Percentiles rank a stretch among this genome's conserved stretches.
Conservation (phyloP, 2,888 invertebrate species). For the Polyommatus iphigenia region DNA sequence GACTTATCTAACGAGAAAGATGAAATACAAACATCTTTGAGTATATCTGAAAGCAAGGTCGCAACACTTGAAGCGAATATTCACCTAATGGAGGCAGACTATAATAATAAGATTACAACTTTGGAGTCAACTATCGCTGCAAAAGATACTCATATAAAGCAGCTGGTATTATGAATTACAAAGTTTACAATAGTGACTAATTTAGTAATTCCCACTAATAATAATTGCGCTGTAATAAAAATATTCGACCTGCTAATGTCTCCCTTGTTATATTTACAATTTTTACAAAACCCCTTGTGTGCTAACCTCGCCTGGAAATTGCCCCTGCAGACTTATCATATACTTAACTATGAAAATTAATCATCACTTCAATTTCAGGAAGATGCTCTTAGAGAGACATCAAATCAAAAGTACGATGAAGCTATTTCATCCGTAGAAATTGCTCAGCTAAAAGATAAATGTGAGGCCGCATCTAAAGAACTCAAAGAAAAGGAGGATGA, state of each 20-base stretch:
- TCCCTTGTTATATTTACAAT: not conserved
- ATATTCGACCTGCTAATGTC: not conserved
- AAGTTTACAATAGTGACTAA: slow-evolving; percentile 27
- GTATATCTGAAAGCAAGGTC: slow-evolving; percentile 70
- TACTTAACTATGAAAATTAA: not conserved
- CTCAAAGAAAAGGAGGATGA: slow-evolving; percentile 66
- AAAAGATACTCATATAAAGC: slow-evolving; percentile 82
- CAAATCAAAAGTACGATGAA: slow-evolving; percentile 72
- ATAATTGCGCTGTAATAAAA: not conserved
- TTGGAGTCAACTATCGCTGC: slow-evolving; percentile 80
- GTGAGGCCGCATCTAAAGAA: slow-evolving; percentile 58
- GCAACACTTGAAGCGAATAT: slow-evolving; percentile 73
- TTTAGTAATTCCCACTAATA: slow-evolving; percentile 12
- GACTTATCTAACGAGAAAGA: slow-evolving; percentile 74
- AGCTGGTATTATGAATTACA: slow-evolving; percentile 70
- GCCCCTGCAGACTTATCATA: not conserved
- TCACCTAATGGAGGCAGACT: slow-evolving; percentile 77
- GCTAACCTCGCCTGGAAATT: not conserved
- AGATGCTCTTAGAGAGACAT: slow-evolving; percentile 67
- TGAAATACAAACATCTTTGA: slow-evolving; percentile 66
- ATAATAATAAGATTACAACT: slow-evolving; percentile 81
- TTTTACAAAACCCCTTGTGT: not conserved
- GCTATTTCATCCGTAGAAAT: slow-evolving; percentile 74
- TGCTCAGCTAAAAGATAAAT: slow-evolving; percentile 72
- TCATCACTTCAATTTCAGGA: slow-evolving; percentile 52